A percentile compares a stretch with the other conserved stretches of the same genome.
Conservation (phyloP, 2,113 vertebrate genomes). For the Myrmophylax atrothorax region DNA sequence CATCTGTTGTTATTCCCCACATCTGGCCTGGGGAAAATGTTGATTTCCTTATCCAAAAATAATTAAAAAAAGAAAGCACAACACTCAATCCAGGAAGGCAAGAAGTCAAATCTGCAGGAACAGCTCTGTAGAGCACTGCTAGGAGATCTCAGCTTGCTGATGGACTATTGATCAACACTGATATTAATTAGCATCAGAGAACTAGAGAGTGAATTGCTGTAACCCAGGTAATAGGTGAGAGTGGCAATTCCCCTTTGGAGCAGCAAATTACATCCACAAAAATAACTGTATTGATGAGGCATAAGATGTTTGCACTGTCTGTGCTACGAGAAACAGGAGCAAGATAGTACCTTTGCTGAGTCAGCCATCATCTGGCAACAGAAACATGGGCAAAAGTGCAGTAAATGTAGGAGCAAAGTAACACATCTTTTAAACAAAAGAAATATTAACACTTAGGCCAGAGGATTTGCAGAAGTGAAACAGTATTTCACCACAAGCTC, state of each 20-base stretch:
- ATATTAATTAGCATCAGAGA: background rate
- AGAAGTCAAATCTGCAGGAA: background rate
- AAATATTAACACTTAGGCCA: background rate
- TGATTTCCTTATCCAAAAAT: background rate
- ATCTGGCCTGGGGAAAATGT: background rate
- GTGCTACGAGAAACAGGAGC: background rate
- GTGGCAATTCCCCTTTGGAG: background rate
- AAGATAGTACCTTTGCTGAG: background rate
- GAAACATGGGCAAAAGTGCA: background rate
- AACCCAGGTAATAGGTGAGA: background rate
- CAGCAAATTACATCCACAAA: background rate
- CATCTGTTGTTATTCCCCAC: background rate
- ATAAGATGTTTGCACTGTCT: background rate
- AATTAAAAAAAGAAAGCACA: background rate
- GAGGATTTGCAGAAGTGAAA: background rate
- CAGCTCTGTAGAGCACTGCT: background rate
- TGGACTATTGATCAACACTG: background rate
- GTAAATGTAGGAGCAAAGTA: background rate
- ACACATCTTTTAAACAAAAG: background rate
- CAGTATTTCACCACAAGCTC: background rate
- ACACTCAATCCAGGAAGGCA: background rate
- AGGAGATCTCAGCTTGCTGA: background rate
- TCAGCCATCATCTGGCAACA: background rate
- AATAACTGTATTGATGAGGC: background rate
- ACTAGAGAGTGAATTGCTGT: background rate